A percentile compares a stretch with the other conserved stretches of the same genome.
Conservation (phyloP, 2,113 vertebrate genomes). For the Oenanthe oenanthe region DNA sequence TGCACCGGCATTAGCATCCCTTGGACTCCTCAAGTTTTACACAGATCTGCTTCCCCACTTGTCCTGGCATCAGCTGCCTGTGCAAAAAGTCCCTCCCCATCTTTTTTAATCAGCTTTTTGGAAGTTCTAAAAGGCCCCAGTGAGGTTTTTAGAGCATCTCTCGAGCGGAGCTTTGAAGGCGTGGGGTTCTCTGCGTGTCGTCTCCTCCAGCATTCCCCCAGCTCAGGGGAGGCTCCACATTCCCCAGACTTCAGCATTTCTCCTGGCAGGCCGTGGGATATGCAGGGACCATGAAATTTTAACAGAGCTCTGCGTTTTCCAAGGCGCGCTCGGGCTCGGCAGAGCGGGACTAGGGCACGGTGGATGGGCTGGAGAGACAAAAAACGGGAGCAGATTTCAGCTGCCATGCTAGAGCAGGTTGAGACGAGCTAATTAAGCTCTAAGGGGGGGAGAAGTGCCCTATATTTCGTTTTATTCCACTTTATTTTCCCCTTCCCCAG, state of each 20-base stretch:
- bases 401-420: slow-evolving; percentile 41
- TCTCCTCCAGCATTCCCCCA: neutral
- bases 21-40: neutral
- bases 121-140: neutral
- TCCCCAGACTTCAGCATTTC: neutral
- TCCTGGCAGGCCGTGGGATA: neutral
- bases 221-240: neutral
- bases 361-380: neutral
- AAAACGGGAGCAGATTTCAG: slow-evolving; percentile 52
- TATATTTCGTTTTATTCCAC: neutral
- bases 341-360: neutral
- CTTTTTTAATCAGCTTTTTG: neutral
- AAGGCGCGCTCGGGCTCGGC: neutral
- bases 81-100: neutral
- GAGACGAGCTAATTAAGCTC: slow-evolving; percentile 47
- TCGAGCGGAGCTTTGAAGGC: rapidly evolving
- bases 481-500: neutral
- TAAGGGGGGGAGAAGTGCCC: neutral
- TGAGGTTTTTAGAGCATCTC: neutral
- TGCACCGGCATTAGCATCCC: neutral
- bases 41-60: neutral
- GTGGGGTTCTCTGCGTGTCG: rapidly evolving
- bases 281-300: neutral
- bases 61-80: neutral
- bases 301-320: neutral